Evolutionary conservation across 2,797 vertebrate genomes (phyloP).

Genomic region (Channallabes apus): DNA sequence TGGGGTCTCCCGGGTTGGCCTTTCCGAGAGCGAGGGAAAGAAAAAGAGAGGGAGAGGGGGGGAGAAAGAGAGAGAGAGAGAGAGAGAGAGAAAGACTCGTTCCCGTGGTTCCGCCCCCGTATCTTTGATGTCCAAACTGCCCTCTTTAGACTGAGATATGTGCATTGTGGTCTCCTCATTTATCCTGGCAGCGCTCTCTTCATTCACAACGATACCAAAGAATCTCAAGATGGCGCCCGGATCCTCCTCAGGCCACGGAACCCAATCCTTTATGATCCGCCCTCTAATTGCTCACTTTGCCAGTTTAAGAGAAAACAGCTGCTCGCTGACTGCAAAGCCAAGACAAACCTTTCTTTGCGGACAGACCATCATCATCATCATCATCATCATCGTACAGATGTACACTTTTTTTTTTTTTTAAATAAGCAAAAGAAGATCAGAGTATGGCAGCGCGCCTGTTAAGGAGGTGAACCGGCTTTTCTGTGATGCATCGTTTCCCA

Average conservation of each 20-base stretch:
- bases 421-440: conserved; percentile 55
- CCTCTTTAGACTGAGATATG: conserved; percentile 49
- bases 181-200: conserved; percentile 53
- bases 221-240: conserved; percentile 72
- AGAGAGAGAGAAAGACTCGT: neutral
- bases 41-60: neutral
- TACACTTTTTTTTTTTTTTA: conserved; percentile 48
- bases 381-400: conserved; percentile 44
- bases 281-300: conserved; percentile 75
- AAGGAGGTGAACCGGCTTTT: conserved; percentile 22
- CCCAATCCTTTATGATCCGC: conserved; percentile 76
- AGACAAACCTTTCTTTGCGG: conserved; percentile 48
- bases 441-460: conserved; percentile 21
- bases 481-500: conserved; percentile 41
- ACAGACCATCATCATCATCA: conserved; percentile 35
- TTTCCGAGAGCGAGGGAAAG: conserved; percentile 7
- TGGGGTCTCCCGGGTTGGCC: conserved; percentile 39
- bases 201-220: conserved; percentile 72
- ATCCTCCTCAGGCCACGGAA: conserved; percentile 75
- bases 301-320: conserved; percentile 72
- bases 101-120: conserved; percentile 48
- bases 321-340: conserved; percentile 64
- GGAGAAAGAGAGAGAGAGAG: no score
- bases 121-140: conserved; percentile 71
- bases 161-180: conserved; percentile 37